Base-by-base conservation (phyloP, 2,113 vertebrate genomes). In the Perognathus longimembris region DNA sequence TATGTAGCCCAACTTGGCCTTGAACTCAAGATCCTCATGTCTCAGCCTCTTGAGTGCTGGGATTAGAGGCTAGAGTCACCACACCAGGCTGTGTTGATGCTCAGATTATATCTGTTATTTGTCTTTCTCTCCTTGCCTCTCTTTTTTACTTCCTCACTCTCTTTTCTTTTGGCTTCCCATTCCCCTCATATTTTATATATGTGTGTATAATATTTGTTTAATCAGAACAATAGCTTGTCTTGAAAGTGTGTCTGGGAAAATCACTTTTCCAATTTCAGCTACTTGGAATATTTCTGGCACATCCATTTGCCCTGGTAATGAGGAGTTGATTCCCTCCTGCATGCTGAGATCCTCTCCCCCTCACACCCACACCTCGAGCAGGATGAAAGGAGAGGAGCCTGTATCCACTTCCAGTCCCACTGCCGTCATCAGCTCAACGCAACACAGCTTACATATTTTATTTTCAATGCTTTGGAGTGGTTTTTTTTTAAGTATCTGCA, bases 201-300 rank as follows among this genome's bases (percentile, higher is more conserved):
- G 21, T 22, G 38, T 64, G 26, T 17, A 6, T 59, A 59, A 30
- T 83, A 85, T 66, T 12, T 70, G 15, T 79, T 79, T 90, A 82
- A 70, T 71, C 26, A 26, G 32, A 76, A 42, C 9, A 86, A 57
- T 63, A 54, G 64, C 28, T 79, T 54, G 70, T 30, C 80, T 75
- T 80, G n/a, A 11, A 87, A 79, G 45, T 30, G 22, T 38, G 30
- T 36, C 73, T 63, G 26, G n/a, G 11, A 34, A 80, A 88, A 81
- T 61, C 45, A 50, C 24, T 38, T 71, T 71, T 76, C 1, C 0
- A 3, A 42, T 64, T 77, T 76, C 36, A 81, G 32, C 50, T 87
- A 57, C 34, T 71, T 75, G 50, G 14, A 87, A 66, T 87, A 74
- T 61, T 94, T 66, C n/a, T 34, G 64, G 50, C 71, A 21, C 26